Evolutionary conservation across 1,140 invertebrate species (phyloP).

Genomic region (Kradibia gibbosae): DNA sequence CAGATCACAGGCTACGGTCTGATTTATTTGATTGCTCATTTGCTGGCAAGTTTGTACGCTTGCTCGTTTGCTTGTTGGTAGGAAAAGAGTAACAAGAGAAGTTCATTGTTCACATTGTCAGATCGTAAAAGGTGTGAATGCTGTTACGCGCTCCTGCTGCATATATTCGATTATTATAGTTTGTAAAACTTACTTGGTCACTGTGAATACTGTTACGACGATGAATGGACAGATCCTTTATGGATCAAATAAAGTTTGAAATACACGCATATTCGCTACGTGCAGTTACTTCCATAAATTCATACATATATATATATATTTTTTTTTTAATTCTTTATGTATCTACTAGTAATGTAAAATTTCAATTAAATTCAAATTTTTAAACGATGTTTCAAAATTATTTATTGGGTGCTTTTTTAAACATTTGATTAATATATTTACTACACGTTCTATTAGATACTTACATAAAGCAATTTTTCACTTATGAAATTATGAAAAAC

Average conservation of each 20-base stretch:
- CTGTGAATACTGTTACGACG: background rate
- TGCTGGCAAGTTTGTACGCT: background rate
- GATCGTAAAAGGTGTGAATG: constrained; percentile 29
- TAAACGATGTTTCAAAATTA: no score
- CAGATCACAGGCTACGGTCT: background rate
- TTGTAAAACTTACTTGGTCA: background rate
- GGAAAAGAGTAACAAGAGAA: constrained; percentile 8
- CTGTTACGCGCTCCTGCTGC: constrained; percentile 13
- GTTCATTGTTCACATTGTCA: constrained; percentile 35
- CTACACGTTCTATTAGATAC: no score
- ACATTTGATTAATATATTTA: no score
- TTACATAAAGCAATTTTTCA: no score
- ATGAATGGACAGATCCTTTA: background rate
- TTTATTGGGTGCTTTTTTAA: no score
- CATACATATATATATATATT: no score
- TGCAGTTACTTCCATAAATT: no score
- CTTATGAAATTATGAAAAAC: no score
- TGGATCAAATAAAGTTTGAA: background rate
- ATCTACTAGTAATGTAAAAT: no score
- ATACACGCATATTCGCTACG: no score
- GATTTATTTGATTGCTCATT: background rate
- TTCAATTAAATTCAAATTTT: no score
- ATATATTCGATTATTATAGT: constrained; percentile 4
- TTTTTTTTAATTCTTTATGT: no score
- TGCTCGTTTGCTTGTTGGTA: background rate